A percentile compares a stretch with the other conserved stretches of the same genome.
phyloP scores from a whole-genome alignment of 92 coral and sea anemone species.

The Actinernus sp. region DNA sequence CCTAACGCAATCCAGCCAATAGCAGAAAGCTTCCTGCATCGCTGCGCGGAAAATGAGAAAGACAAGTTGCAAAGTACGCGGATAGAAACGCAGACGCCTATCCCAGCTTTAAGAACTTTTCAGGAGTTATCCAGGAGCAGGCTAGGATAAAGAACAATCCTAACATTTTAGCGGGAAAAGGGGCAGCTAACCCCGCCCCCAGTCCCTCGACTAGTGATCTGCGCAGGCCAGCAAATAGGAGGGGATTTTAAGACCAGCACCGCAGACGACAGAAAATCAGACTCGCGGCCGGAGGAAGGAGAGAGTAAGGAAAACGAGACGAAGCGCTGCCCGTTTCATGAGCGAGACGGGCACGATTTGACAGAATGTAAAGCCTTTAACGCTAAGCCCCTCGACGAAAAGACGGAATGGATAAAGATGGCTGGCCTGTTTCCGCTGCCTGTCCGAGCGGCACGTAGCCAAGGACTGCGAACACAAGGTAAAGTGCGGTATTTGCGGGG shows the following conservation, averaged over 20 bases:
- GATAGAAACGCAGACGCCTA: conserved; percentile 32
- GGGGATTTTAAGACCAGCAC: not conserved
- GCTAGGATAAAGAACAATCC: conserved; percentile 26
- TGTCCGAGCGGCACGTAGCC: conserved; percentile 8
- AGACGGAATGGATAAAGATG: conserved; percentile 45
- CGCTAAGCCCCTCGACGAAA: conserved; percentile 30
- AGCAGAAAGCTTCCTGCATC: conserved; percentile 31
- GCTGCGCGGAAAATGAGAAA: conserved; percentile 14
- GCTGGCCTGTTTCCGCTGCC: conserved; percentile 70
- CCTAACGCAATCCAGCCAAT: conserved; percentile 48
- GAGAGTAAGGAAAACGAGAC: conserved; percentile 5
- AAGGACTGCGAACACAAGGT: conserved; percentile 5
- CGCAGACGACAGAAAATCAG: no score
- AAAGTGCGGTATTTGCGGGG: conserved; percentile 8
- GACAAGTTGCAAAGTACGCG: conserved; percentile 20
- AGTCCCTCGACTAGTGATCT: not conserved
- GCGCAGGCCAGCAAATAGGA: not conserved
- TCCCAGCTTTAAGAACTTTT: conserved; percentile 14
- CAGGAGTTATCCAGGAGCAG: conserved; percentile 10
- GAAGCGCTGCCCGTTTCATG: conserved; percentile 57
- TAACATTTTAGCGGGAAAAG: conserved; percentile 3
- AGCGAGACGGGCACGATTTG: conserved; percentile 35
- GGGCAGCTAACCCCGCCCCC: not conserved
- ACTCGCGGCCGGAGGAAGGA: not conserved
- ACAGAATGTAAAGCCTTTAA: conserved; percentile 59